Percentiles rank a stretch among this genome's conserved stretches.
Evolutionary conservation across 1,140 invertebrate genomes (phyloP).

Genomic region (Drosophila parvula): DNA sequence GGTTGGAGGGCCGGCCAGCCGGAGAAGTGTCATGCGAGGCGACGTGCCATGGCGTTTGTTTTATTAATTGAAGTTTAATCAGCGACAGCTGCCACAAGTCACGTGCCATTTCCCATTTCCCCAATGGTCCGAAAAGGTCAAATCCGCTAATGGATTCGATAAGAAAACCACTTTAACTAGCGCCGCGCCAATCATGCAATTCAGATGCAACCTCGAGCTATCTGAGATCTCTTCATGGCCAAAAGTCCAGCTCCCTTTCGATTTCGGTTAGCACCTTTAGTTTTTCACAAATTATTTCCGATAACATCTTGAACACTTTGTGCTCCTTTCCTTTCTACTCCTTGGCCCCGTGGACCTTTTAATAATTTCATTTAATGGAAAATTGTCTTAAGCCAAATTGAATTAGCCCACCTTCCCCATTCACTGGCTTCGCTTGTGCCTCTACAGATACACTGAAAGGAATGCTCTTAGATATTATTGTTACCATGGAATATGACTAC

Average conservation of each 20-base stretch:
- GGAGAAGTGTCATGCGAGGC: constrained; percentile 54
- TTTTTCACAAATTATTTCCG: constrained; percentile 69
- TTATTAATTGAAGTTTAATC: constrained; percentile 80
- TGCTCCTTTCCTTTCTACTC: background rate
- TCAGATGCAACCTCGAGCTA: constrained; percentile 2
- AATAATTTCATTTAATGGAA: constrained; percentile 72
- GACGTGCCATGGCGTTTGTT: constrained; percentile 68
- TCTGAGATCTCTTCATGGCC: constrained; percentile 7
- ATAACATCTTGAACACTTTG: constrained; percentile 57
- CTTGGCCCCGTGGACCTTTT: constrained; percentile 41
- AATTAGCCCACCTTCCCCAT: constrained; percentile 51
- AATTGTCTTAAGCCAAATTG: constrained; percentile 74
- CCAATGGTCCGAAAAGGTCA: constrained; percentile 35
- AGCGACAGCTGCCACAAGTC: constrained; percentile 61
- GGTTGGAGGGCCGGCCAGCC: constrained; percentile 1
- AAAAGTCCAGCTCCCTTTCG: background rate
- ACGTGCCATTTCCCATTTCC: constrained; percentile 29
- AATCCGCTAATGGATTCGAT: constrained; percentile 2
- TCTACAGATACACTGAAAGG: constrained; percentile 14
- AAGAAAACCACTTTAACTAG: constrained; percentile 16
- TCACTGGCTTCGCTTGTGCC: constrained; percentile 4
- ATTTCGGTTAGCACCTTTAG: constrained; percentile 15
- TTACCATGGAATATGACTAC: background rate
- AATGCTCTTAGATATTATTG: background rate
- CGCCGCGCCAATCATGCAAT: background rate